Evolutionary conservation across 2,797 vertebrate genomes (phyloP).

Genomic region (Menidia menidia): DNA sequence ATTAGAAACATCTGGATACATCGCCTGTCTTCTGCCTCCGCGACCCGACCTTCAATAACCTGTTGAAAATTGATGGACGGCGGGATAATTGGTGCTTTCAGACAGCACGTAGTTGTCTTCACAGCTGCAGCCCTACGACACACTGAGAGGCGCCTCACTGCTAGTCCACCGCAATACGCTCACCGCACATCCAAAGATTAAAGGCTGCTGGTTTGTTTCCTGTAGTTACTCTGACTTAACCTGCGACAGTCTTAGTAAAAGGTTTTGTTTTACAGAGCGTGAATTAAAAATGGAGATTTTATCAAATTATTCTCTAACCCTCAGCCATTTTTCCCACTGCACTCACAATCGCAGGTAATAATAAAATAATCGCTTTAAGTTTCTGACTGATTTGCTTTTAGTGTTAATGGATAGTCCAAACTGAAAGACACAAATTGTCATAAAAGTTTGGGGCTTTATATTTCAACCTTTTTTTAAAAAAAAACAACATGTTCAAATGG

Average conservation of each 20-base stretch:
- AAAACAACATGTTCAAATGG: slow-evolving; percentile 3
- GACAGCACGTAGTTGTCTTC: slow-evolving; percentile 7
- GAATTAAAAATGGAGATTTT: not conserved
- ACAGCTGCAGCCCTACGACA: slow-evolving; percentile 9
- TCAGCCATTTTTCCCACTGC: slow-evolving; percentile 2
- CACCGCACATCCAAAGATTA: not conserved
- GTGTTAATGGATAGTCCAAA: slow-evolving; percentile 14
- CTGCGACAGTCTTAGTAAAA: not conserved
- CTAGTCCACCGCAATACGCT: not conserved
- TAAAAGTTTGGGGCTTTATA: slow-evolving; percentile 15
- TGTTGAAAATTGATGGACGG: slow-evolving; percentile 18
- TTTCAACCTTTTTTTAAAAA: not conserved
- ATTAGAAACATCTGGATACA: slow-evolving; percentile 6
- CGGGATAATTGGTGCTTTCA: slow-evolving; percentile 27
- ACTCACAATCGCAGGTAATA: slow-evolving; percentile 7
- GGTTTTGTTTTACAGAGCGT: not conserved
- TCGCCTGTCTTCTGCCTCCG: slow-evolving; percentile 1
- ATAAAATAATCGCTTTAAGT: slow-evolving; percentile 37
- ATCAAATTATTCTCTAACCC: not conserved
- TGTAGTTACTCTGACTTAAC: not conserved
- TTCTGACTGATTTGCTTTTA: slow-evolving; percentile 29
- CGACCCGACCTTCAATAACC: slow-evolving; percentile 7
- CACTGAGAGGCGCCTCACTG: not conserved
- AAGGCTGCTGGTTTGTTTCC: not conserved
- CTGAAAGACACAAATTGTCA: slow-evolving; percentile 4